phyloP scores from a whole-genome alignment of 2,113 vertebrate genomes.

The Terrapene triunguis region DNA sequence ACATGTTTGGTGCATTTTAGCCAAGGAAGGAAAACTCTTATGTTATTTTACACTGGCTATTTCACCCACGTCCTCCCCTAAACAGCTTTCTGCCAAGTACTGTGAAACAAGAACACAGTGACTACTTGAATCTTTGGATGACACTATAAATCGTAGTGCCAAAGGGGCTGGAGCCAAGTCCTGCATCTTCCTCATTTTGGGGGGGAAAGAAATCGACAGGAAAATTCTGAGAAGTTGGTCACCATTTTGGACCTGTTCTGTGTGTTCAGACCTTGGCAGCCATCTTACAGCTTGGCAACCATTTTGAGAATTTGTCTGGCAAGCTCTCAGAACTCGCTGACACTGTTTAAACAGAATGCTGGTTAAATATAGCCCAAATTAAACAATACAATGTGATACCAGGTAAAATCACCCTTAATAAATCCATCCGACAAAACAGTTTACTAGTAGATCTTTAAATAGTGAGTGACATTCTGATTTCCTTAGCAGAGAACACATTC shows the following conservation, averaged over 20 bases:
- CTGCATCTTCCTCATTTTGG: slow-evolving; percentile 83
- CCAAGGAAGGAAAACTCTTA: slow-evolving; percentile 70
- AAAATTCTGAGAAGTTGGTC: slow-evolving; percentile 75
- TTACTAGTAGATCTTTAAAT: slow-evolving; percentile 59
- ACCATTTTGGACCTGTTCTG: slow-evolving; percentile 82
- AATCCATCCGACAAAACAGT: slow-evolving; percentile 32
- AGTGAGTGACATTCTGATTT: background rate
- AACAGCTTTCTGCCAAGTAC: slow-evolving; percentile 83
- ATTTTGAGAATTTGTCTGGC: slow-evolving; percentile 94
- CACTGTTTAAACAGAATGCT: slow-evolving; percentile 84
- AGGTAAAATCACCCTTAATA: slow-evolving; percentile 77
- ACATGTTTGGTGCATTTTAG: slow-evolving; percentile 45
- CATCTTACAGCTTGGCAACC: slow-evolving; percentile 99
- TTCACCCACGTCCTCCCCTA: slow-evolving; percentile 78
- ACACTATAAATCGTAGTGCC: slow-evolving; percentile 87
- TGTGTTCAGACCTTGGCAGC: slow-evolving; percentile 90
- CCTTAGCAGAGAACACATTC: background rate
- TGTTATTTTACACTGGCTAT: slow-evolving; percentile 65
- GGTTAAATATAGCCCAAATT: slow-evolving; percentile 80
- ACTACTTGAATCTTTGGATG: slow-evolving; percentile 92
- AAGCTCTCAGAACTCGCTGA: slow-evolving; percentile 85
- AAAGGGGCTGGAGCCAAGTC: slow-evolving; percentile 89
- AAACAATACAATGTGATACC: slow-evolving; percentile 76
- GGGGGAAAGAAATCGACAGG: slow-evolving; percentile 21
- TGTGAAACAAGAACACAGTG: slow-evolving; percentile 85